phyloP scores from a whole-genome alignment of 1,140 invertebrate genomes.

The Heliconius eleuchia region DNA sequence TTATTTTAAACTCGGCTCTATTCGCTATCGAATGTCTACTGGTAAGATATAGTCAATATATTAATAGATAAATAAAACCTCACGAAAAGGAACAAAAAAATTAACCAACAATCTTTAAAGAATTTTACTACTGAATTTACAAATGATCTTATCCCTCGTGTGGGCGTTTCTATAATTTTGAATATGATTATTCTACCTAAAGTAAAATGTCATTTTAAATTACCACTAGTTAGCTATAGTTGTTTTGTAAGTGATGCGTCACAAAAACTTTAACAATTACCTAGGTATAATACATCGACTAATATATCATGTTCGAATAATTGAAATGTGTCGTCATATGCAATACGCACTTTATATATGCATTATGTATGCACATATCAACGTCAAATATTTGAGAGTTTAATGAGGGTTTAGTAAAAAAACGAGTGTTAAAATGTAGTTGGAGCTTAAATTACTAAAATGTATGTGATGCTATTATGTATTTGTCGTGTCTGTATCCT shows the following conservation, averaged over 20 bases:
- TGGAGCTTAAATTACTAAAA: not conserved
- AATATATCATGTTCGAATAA: conserved; percentile 11
- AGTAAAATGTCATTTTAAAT: conserved; percentile 50
- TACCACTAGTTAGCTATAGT: conserved; percentile 35
- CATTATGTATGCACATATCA: not conserved
- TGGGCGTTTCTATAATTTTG: conserved; percentile 2
- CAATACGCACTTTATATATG: not conserved
- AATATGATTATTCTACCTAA: conserved; percentile 7
- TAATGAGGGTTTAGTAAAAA: not conserved
- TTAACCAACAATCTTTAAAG: not conserved
- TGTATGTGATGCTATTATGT: too few species aligned
- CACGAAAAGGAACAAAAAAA: too few species aligned
- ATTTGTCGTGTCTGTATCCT: too few species aligned
- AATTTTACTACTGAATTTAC: not conserved
- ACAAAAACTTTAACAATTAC: conserved; percentile 37
- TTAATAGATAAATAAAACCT: too few species aligned
- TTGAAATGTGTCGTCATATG: conserved; percentile 7
- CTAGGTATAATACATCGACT: conserved; percentile 19
- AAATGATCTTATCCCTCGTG: not conserved
- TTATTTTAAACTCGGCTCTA: too few species aligned
- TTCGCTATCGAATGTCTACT: too few species aligned
- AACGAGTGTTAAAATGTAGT: not conserved
- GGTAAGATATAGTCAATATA: too few species aligned
- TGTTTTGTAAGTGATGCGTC: conserved; percentile 28
- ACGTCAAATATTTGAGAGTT: conserved; percentile 22